A percentile compares a stretch with the other conserved stretches of the same genome.
Evolutionary conservation across 2,797 vertebrate genomes (phyloP).

Genomic region (Enteromius radiatus): DNA sequence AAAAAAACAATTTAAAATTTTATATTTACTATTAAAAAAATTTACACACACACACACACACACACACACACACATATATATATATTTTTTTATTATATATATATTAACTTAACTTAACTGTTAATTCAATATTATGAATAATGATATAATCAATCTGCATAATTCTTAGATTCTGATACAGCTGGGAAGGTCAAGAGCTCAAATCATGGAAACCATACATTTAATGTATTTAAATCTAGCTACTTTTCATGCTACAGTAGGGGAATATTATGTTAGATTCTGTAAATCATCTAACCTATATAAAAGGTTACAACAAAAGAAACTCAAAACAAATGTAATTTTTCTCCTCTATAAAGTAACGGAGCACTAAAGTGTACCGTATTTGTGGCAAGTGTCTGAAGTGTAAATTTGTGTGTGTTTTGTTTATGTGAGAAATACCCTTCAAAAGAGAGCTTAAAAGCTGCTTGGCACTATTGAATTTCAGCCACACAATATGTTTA

Average conservation of each 20-base stretch:
- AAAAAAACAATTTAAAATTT: background rate
- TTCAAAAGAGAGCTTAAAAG: conserved; percentile 30
- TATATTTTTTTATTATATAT: background rate
- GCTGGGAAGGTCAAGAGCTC: background rate
- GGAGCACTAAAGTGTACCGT: background rate
- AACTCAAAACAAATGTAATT: background rate
- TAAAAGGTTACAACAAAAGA: background rate
- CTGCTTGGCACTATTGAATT: conserved; percentile 38
- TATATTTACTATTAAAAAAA: too few relatives aligned
- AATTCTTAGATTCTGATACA: background rate
- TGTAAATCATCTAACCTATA: background rate
- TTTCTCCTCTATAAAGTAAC: background rate
- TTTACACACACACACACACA: too few relatives aligned
- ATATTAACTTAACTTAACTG: background rate
- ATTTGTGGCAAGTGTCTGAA: conserved; percentile 6
- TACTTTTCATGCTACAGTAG: background rate
- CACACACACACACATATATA: too few relatives aligned
- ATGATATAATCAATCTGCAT: background rate
- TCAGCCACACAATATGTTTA: conserved; percentile 53
- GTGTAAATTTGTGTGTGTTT: conserved; percentile 11
- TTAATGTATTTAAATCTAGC: background rate
- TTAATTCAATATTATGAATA: background rate
- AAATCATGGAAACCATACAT: background rate
- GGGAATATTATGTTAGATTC: background rate
- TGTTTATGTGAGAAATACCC: conserved; percentile 26